phyloP scores from a whole-genome alignment of 2,113 vertebrate species.

The Notechis scutatus region DNA sequence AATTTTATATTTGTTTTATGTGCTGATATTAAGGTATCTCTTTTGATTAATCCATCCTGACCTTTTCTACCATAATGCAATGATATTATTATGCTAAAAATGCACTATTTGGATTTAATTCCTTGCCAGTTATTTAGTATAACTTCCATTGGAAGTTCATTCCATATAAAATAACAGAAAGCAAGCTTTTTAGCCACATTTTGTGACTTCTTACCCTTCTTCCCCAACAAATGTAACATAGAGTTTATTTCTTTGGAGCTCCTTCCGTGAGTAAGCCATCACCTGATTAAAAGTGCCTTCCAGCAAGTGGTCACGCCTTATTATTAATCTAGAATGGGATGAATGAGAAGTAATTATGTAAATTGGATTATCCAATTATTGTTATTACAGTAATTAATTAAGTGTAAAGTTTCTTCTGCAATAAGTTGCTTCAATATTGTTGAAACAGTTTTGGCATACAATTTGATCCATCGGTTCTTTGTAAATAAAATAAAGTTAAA shows the following conservation, averaged over 20 bases:
- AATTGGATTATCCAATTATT: neutral
- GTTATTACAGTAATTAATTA: neutral
- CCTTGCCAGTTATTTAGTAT: neutral
- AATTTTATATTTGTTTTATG: neutral
- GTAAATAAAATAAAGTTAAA: neutral
- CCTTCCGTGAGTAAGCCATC: conserved; percentile 96
- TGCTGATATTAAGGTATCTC: neutral
- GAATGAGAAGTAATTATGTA: conserved; percentile 1
- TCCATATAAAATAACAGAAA: neutral
- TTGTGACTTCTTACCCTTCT: conserved; percentile 82
- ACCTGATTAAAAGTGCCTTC: conserved; percentile 98
- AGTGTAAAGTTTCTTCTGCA: neutral
- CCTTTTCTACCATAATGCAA: neutral
- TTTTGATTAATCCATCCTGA: neutral
- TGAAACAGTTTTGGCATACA: neutral
- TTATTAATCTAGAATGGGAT: conserved; percentile 78
- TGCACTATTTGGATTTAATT: neutral
- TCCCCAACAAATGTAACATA: conserved; percentile 95
- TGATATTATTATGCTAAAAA: neutral
- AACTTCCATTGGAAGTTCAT: neutral
- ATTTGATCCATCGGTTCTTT: neutral
- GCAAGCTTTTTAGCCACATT: neutral
- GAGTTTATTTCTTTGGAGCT: conserved; percentile 97
- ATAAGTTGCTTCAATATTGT: neutral
- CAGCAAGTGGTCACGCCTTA: conserved; percentile 90